These are phyloP conservation scores for Lepidocyrtoides sp. DNA, from an alignment of 2,888 invertebrate species.

Conservation along the genomic window DNA sequence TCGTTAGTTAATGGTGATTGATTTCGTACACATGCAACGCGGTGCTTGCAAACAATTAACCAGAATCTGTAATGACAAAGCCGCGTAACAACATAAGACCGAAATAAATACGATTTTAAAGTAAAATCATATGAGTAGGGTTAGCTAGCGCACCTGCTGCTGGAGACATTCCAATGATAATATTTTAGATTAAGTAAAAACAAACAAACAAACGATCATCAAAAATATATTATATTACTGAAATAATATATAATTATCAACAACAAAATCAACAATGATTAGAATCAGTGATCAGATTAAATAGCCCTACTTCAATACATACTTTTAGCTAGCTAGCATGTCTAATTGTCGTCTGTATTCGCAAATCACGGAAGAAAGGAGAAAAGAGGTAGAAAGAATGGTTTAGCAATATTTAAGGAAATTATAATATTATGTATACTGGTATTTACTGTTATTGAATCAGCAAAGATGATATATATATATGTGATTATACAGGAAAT, in stretches of 20 bases:
- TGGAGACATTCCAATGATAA: constrained; percentile 68
- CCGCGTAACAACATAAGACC: not conserved
- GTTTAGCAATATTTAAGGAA: constrained; percentile 35
- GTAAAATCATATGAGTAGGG: not conserved
- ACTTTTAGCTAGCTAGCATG: not conserved
- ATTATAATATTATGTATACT: not conserved
- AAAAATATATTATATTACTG: constrained; percentile 17
- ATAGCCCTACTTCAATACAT: not conserved
- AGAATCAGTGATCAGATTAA: constrained; percentile 18
- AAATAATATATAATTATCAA: no score
- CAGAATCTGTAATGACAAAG: not conserved
- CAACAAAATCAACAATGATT: constrained; percentile 20
- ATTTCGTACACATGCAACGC: not conserved
- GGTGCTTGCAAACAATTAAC: constrained; percentile 21
- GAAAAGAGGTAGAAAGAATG: constrained; percentile 1
- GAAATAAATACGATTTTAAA: not conserved
- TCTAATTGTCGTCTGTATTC: not conserved
- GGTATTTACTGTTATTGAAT: constrained; percentile 16
- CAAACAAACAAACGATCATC: constrained; percentile 5
- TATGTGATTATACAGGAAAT: constrained; percentile 38
- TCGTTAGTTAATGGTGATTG: not conserved
- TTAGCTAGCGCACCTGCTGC: constrained; percentile 46
- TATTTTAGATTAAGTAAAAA: constrained; percentile 21
- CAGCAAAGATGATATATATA: constrained; percentile 40
- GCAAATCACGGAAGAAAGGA: not conserved